Evolutionary conservation across 2,888 invertebrate species (phyloP).

Genomic region (Eustalomyia histrio): DNA sequence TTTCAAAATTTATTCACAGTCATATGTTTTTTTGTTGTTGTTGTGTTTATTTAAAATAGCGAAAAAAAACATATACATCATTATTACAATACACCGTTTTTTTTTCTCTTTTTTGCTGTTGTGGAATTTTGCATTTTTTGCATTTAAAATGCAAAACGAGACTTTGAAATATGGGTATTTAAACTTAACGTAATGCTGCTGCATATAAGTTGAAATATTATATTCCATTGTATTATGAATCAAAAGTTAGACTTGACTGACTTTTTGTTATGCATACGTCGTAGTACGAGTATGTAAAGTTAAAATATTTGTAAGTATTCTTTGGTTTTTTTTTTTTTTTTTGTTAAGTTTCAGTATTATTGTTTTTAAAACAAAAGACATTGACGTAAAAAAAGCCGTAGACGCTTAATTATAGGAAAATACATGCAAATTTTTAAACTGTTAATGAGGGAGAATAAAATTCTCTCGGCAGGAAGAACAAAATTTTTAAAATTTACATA

Average conservation of each 20-base stretch:
- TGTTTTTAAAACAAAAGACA: neutral
- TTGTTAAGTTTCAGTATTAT: too few species aligned
- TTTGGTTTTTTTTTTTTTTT: neutral
- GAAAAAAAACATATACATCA: neutral
- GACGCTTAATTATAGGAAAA: neutral
- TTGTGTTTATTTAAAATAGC: neutral
- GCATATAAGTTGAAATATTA: neutral
- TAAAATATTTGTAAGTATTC: neutral
- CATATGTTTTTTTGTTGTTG: slow-evolving; percentile 28
- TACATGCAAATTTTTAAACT: neutral
- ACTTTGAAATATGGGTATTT: neutral
- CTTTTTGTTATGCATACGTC: neutral
- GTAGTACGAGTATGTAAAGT: neutral
- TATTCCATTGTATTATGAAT: neutral
- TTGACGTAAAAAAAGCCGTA: neutral
- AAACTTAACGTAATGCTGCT: neutral
- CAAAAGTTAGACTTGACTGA: neutral
- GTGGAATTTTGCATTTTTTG: neutral
- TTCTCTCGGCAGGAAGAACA: too few species aligned
- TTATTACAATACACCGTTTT: neutral
- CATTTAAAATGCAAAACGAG: neutral
- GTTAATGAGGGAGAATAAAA: neutral
- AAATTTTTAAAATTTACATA: too few species aligned
- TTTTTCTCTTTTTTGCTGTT: neutral
- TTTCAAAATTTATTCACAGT: slow-evolving; percentile 11